These are phyloP conservation scores for Cepaea hortensis DNA, from an alignment of 2,888 invertebrate genomes.

Conservation along the genomic window DNA sequence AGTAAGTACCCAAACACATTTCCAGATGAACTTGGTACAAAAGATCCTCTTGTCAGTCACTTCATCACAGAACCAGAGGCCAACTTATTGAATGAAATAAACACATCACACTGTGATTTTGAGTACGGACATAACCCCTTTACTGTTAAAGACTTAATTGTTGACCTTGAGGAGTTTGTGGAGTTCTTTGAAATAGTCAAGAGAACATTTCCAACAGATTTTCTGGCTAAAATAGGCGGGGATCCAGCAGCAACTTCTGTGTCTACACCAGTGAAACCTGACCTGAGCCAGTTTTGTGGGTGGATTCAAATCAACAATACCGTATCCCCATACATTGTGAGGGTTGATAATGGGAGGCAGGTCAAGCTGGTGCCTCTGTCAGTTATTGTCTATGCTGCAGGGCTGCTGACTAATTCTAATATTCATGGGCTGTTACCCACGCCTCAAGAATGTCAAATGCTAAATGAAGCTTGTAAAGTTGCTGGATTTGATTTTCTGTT, in stretches of 20 bases:
- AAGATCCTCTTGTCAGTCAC: slow-evolving; percentile 92
- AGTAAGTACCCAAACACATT: slow-evolving; percentile 72
- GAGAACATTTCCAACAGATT: slow-evolving; percentile 71
- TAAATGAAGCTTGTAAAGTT: slow-evolving; percentile 70
- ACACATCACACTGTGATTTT: slow-evolving; percentile 91
- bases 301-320: slow-evolving; percentile 84
- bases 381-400: slow-evolving; percentile 73
- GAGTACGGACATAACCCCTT: slow-evolving; percentile 92
- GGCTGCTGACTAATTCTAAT: slow-evolving; percentile 63
- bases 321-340: slow-evolving; percentile 91
- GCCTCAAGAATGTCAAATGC: slow-evolving; percentile 66
- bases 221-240: slow-evolving; percentile 53
- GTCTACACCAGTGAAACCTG: slow-evolving; percentile 42
- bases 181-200: slow-evolving; percentile 89
- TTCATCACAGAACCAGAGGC: slow-evolving; percentile 94
- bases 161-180: slow-evolving; percentile 89
- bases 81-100: slow-evolving; percentile 92
- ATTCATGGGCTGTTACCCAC: slow-evolving; percentile 64
- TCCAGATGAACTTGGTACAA: slow-evolving; percentile 90
- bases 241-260: slow-evolving; percentile 17
- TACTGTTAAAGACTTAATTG: slow-evolving; percentile 91
- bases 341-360: slow-evolving; percentile 78
- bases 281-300: slow-evolving; percentile 59
- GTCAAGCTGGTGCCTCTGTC: slow-evolving; percentile 88
- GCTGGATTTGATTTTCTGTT: slow-evolving; percentile 72